These are phyloP conservation scores for Donacobius atricapilla DNA, from an alignment of 2,113 vertebrate genomes.

Conservation along the genomic window DNA sequence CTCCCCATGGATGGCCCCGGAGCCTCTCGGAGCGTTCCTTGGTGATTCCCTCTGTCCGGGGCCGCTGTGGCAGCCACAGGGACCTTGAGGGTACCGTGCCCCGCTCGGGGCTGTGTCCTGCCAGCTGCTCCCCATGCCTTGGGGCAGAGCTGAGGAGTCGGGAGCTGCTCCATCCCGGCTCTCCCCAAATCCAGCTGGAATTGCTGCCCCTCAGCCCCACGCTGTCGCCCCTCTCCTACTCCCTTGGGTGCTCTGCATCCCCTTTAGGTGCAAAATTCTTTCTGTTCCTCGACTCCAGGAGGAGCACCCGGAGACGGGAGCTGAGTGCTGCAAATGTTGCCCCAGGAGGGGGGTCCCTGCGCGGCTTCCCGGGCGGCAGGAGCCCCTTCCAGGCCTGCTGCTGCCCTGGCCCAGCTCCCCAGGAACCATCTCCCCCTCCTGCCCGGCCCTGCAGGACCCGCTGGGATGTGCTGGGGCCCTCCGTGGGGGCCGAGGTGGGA, in stretches of 20 bases:
- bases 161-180: neutral
- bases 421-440: neutral
- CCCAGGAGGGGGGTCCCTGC: neutral
- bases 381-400: neutral
- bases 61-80: neutral
- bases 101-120: neutral
- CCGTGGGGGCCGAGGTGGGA: no score
- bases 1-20: neutral
- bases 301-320: neutral
- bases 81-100: neutral
- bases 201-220: rapidly evolving
- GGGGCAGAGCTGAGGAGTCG: neutral
- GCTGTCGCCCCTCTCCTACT: rapidly evolving
- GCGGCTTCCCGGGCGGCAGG: rapidly evolving
- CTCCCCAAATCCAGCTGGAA: neutral
- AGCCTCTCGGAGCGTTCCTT: neutral
- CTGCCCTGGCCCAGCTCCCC: neutral
- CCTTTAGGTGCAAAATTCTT: neutral
- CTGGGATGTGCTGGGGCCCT: no score
- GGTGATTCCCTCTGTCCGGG: neutral
- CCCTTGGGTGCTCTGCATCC: neutral
- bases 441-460: rapidly evolving
- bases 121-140: neutral
- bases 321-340: neutral
- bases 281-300: neutral